Base-by-base conservation (phyloP, 2,797 vertebrate species). In the Lithobates sylvaticus region DNA sequence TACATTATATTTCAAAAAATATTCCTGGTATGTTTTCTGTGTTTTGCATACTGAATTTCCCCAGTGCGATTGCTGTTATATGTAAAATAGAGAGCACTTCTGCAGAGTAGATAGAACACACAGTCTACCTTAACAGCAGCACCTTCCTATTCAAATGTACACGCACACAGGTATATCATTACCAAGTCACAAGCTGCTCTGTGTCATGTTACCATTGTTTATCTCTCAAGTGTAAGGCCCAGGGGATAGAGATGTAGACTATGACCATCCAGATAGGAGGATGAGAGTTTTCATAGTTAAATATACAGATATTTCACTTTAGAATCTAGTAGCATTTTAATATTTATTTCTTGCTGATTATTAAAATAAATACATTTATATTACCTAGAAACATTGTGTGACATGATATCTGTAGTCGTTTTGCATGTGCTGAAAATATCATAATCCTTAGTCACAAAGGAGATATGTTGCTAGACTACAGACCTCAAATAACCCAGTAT, bases 61-160 rank as follows among this genome's bases (percentile, higher is more conserved):
- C 5, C 50, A 21, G 1, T 47, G 10, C 21, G 0, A 54, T 16
- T 13, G 13, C 5, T 18, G 16, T 54, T 23, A 61, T 61, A 8
- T 23, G 6, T 23, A 61, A 23, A 23, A 61, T 3, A 61, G 18
- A 61, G 3, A 61, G 9, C 21, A 61, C 21, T 61, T 23, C 21
- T 23, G 7, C 54, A 23, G 21, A 7, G 6, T n/a, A n/a, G 54
- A 1, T 61, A 61, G 54, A 61, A 39, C 36, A 47, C 23, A 68
- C 81, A 79, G 81, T 87, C 86, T 29, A 78, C 86, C 86, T 87
- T 87, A 83, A 87, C 15, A 74, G 85, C 23, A 83, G 85, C 79
- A 32, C 36, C 29, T 50, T 73, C 27, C 69, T 70, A 54, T 83
- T 72, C 70, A 87, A 58, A 69, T 83, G 8, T 58, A 78, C 34